Evolutionary conservation across 2,888 invertebrate species (phyloP), one percentile per base, ranked within the genome.

Genomic region (Mamestra brassicae): DNA sequence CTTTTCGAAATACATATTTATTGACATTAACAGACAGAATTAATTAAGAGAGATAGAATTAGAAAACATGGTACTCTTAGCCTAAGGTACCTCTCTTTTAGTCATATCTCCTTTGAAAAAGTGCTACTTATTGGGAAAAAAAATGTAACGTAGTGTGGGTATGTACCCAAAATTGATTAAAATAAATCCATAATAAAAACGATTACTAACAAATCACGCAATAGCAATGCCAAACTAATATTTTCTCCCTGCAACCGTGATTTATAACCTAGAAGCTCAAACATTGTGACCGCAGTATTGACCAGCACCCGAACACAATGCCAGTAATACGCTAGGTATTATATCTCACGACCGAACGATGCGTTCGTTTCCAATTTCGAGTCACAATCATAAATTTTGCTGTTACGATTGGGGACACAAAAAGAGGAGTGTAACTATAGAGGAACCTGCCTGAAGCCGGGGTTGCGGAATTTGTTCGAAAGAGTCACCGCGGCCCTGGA

Each of bases 341-440:
- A 62, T 74, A 71, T 74, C 68, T 63, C 57, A 42, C 15, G 36
- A 66, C 60, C 64, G 26, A 54, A 10, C 82, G 65, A 69, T 71
- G 73, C 66, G 57, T 65, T 68, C 58, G 76, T 52, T 82, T 73
- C 67, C 86, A 80, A 86, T 83, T 81, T 71, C 61, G 38, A 68
- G 34, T 67, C 65, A 63, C 71, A 77, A 61, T 74, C 74, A 57
- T 81, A 80, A 80, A 83, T 83, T 26, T 26, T 70, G 42, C 61
- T 55, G 45, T n/a, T 62, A 62, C 68, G 62, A 52, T 13, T 50
- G 36, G 52, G 36, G 34, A 38, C 52, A 50, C 34, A 62, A 69
- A 58, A 66, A 81, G 45, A 66, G 11, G 5, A 69, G 26, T n/a
- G 11, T 3, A n/a, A 10, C 38, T 34, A 34, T 8, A 34, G 13